Base-by-base conservation (phyloP, 2,797 vertebrate genomes). In the Chloroceryle amazona region DNA sequence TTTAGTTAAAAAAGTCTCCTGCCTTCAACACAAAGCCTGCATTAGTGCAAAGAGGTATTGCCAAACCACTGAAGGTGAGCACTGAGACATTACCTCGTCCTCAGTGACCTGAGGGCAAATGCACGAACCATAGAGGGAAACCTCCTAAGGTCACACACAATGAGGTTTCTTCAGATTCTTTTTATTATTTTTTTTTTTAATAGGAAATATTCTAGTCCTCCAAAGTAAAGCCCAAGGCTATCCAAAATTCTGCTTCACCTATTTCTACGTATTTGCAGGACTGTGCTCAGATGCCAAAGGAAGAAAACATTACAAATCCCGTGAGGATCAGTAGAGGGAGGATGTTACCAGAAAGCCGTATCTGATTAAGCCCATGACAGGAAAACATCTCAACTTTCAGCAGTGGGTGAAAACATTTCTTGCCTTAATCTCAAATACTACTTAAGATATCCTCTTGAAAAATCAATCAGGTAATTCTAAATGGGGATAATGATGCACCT, bases 1-100 rank as follows among this genome's bases (percentile, higher is more conserved):
- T 14, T 29, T 2, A 8, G 6, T 0, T 75, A 46, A 62, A 83
- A 65, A 13, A 0, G 0, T 31, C 46, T 47, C 22, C 21, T 47
- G 46, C 22, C 68, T 80, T 79, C 23, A n/a, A 44, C 11, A 18
- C 9, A 31, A 88, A 22, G 68, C 6, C 22, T 4, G 9, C 13
- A 16, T 47, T 67, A 13, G 14, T 57, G 14, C 21, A 22, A 80
- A 63, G 12, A 28, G 5, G 28, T 29, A 16, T 3, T 55, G 46
- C 14, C 3, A 67, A 71, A 51, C 14, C 12, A 12, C 1, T 55
- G 65, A 22, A 8, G 25, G 16, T 35, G 22, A 19, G 28, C 41
- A 29, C 60, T 46, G 57, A 12, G 61, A 37, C 5, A 0, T 52
- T 51, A 6, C 4, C 37, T 66, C 1, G 0, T 41, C 19, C 26